Evolutionary conservation across 2,797 vertebrate species (phyloP).

Genomic region (Sebastes oblongus): DNA sequence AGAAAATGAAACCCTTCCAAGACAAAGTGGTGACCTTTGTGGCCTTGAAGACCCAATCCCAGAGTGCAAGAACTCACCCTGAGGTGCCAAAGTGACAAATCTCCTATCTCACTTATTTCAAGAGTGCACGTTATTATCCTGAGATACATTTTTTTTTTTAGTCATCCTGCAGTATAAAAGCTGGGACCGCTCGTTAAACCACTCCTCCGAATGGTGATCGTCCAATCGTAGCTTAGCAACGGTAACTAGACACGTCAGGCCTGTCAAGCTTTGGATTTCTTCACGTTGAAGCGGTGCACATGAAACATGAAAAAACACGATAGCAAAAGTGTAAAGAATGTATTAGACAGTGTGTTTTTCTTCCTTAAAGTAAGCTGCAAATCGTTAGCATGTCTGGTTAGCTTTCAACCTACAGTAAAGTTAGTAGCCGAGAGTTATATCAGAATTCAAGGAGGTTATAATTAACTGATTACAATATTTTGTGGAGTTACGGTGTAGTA

Average conservation of each 20-base stretch:
- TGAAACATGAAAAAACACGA: background rate
- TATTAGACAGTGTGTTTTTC: background rate
- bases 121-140: constrained; percentile 6
- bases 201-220: background rate
- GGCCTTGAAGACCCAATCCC: constrained; percentile 55
- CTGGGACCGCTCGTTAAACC: background rate
- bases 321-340: background rate
- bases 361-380: rapidly evolving
- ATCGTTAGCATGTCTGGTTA: background rate
- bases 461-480: background rate
- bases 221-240: constrained; percentile 11
- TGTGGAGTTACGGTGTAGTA: background rate
- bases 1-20: constrained; percentile 47
- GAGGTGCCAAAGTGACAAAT: constrained; percentile 74
- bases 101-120: constrained; percentile 37
- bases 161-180: constrained; percentile 12
- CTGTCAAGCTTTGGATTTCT: constrained; percentile 21
- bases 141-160: background rate
- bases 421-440: background rate
- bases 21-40: constrained; percentile 30
- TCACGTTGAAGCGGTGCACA: background rate
- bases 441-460: background rate
- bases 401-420: background rate
- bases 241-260: background rate
- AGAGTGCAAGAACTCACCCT: constrained; percentile 38